A percentile compares a stretch with the other conserved stretches of the same genome.
Evolutionary conservation across 2,888 invertebrate genomes (phyloP).

Genomic region (Catocala sponsa): DNA sequence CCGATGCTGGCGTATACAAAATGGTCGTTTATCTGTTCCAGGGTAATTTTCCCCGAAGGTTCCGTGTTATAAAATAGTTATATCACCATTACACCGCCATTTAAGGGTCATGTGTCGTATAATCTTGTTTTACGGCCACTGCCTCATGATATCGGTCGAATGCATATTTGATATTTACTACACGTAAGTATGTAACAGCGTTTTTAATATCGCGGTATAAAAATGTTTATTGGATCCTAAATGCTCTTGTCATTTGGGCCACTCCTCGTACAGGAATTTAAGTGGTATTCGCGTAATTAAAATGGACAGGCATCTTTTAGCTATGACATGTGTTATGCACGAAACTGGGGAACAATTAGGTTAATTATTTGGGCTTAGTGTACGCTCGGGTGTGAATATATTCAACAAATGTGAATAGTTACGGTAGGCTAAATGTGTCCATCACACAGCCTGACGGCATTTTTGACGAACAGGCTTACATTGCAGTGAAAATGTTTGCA

Average conservation of each 20-base stretch:
- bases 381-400: constrained; percentile 36
- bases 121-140: constrained; percentile 53
- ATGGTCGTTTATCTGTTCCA: constrained; percentile 38
- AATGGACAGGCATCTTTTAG: constrained; percentile 71
- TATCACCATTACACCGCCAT: constrained; percentile 51
- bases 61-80: constrained; percentile 54
- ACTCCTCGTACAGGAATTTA: constrained; percentile 50
- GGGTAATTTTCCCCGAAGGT: constrained; percentile 46
- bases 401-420: constrained; percentile 21
- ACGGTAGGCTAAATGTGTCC: constrained; percentile 15
- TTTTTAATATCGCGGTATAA: constrained; percentile 65
- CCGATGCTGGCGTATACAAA: constrained; percentile 30
- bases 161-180: constrained; percentile 41
- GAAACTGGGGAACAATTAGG: constrained; percentile 65
- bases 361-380: constrained; percentile 55
- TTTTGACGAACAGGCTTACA: background rate
- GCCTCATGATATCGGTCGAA: constrained; percentile 44
- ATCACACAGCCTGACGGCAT: constrained; percentile 13
- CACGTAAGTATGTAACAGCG: constrained; percentile 46
- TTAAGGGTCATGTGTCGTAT: constrained; percentile 52
- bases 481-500: background rate
- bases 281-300: constrained; percentile 73
- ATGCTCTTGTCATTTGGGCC: constrained; percentile 60
- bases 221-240: constrained; percentile 70
- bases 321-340: constrained; percentile 62